These are phyloP conservation scores for Calephelis nemesis DNA, from an alignment of 1,140 invertebrate genomes.

Conservation along the genomic window DNA sequence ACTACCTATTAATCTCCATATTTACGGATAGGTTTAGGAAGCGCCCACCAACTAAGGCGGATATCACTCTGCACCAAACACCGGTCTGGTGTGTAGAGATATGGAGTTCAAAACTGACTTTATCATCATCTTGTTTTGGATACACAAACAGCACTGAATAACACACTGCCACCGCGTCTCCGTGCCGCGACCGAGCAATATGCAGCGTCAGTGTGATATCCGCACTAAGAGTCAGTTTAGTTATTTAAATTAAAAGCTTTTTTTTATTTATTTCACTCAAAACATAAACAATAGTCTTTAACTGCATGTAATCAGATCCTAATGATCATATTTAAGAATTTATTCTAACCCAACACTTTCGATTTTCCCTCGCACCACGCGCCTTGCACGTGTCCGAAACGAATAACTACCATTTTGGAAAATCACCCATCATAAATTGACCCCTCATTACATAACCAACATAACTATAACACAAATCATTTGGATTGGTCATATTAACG, in stretches of 20 bases:
- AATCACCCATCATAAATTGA: constrained; percentile 38
- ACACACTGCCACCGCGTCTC: no score
- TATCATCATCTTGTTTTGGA: no score
- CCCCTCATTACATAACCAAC: not conserved
- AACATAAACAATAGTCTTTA: constrained; percentile 53
- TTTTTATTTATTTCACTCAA: constrained; percentile 54
- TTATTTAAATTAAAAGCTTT: not conserved
- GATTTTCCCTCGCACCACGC: constrained; percentile 60
- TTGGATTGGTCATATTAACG: constrained; percentile 44
- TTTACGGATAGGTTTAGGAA: no score
- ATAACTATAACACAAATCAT: not conserved
- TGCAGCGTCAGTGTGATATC: no score
- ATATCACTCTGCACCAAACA: no score
- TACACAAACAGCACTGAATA: no score
- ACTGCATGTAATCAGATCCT: constrained; percentile 62
- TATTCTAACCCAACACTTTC: constrained; percentile 66
- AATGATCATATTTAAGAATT: constrained; percentile 70
- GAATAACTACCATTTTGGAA: constrained; percentile 49
- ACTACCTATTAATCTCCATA: no score
- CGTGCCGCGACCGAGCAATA: no score
- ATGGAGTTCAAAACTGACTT: no score
- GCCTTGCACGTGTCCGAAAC: constrained; percentile 52
- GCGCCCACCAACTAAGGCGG: no score
- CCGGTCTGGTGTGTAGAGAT: no score
- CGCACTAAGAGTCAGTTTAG: no score